Base-by-base conservation (phyloP, 1,140 invertebrate genomes). In the Galleria mellonella region DNA sequence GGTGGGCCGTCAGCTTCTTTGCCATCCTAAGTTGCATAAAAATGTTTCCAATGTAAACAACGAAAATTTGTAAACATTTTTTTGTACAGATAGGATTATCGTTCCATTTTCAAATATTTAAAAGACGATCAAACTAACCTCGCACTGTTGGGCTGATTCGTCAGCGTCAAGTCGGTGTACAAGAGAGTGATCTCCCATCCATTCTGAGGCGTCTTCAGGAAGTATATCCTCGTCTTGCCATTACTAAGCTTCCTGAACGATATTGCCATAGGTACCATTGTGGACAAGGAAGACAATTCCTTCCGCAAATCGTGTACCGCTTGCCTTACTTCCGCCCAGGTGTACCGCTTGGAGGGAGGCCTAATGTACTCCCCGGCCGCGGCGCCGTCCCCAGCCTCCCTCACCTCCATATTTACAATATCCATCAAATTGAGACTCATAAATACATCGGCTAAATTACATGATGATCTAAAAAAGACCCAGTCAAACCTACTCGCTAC, bases 101-200 rank as follows among this genome's bases (percentile, higher is more conserved):
- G n/a, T n/a, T n/a, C n/a, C n/a, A n/a, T n/a, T n/a, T n/a, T n/a
- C n/a, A 23, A 6, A 23, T 23, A 2, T 6, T 23, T 3, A 6
- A 3, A 23, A 23, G 2, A 23, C 17, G 6, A 23, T 23, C 2
- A 6, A 23, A 66, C 50, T 50, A 39, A 83, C 83, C 76, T 77
- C 4, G 62, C 44, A 47, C 67, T 76, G 40, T 51, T 72, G 6
- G 70, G 47, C n/a, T 76, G 61, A n/a, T 62, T 36, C 12, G 64
- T 55, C 17, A 63, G 62, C 36, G 90, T 88, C 10, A 98, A 89
- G 76, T 98, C 96, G 2, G 92, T 91, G 72, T 94, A 97, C 1
- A 97, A 85, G 4, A 98, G 76, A 0, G 96, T 97, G 1, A 94
- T 96, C 72, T 97, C 96, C 89, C 94, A 93, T 12, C 93, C 92